A percentile compares a stretch with the other conserved stretches of the same genome.
phyloP scores from a whole-genome alignment of 2,888 invertebrate genomes.

The Piscicola geometra region DNA sequence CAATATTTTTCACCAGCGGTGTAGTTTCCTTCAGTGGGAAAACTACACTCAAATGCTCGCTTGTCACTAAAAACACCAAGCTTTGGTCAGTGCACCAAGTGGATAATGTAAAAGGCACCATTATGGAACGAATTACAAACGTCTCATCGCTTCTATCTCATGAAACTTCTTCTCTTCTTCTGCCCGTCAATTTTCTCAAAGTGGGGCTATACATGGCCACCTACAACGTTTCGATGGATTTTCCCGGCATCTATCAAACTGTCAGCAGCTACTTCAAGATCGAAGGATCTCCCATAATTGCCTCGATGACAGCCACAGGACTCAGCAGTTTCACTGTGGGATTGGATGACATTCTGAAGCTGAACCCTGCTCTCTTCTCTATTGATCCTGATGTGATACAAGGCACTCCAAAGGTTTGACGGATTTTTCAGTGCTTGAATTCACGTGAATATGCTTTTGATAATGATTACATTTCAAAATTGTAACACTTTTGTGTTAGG shows the following conservation, averaged over 20 bases:
- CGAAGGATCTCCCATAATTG: not conserved
- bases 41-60: not conserved
- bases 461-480: no score
- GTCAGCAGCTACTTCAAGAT: not conserved
- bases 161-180: not conserved
- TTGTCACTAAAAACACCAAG: not conserved
- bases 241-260: conserved; percentile 1
- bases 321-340: conserved; percentile 1
- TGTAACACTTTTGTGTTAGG: no score
- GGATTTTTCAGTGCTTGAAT: no score
- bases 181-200: not conserved
- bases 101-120: not conserved
- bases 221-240: conserved; percentile 10
- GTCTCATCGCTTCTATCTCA: not conserved
- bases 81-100: not conserved
- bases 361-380: not conserved
- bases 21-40: not conserved
- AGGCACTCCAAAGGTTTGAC: not conserved
- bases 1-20: not conserved
- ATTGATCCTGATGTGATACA: not conserved
- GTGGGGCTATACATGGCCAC: not conserved
- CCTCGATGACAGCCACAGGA: not conserved
- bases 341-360: not conserved
- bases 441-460: no score
- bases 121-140: not conserved